A percentile compares a stretch with the other conserved stretches of the same genome.
Conservation (phyloP, 2,888 invertebrate genomes). For the Saturnia japonica region DNA sequence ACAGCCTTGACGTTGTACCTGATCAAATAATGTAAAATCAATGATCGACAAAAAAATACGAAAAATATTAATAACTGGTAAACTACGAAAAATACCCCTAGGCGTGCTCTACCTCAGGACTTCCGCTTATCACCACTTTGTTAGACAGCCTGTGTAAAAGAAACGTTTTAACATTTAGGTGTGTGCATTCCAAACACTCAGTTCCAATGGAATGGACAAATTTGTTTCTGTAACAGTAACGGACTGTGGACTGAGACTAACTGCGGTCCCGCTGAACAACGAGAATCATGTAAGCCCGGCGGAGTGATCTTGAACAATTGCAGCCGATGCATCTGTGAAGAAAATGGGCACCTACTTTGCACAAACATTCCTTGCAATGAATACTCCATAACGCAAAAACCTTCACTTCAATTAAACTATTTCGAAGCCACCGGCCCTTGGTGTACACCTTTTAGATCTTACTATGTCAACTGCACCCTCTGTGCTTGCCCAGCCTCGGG, state of each 20-base stretch:
- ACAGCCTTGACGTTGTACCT: too few species aligned
- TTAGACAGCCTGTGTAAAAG: too few species aligned
- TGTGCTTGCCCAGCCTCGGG: conserved; percentile 70
- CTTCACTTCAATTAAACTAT: not conserved
- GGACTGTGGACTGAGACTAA: conserved; percentile 58
- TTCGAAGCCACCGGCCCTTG: conserved; percentile 27
- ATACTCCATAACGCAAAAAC: conserved; percentile 25
- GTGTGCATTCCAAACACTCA: conserved; percentile 65
- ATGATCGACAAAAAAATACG: too few species aligned
- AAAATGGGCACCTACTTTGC: conserved; percentile 57
- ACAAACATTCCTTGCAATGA: conserved; percentile 50
- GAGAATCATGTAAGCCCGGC: conserved; percentile 56
- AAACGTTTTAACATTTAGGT: conserved; percentile 38
- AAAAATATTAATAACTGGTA: too few species aligned
- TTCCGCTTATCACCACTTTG: too few species aligned
- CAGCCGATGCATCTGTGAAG: conserved; percentile 64
- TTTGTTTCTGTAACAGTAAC: conserved; percentile 58
- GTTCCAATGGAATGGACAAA: conserved; percentile 54
- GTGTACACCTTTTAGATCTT: conserved; percentile 64
- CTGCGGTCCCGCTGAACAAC: conserved; percentile 48
- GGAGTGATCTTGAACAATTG: conserved; percentile 64
- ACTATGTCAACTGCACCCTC: conserved; percentile 65
- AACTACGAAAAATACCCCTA: too few species aligned
- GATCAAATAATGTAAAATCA: not conserved
- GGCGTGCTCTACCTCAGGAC: too few species aligned